These are phyloP conservation scores for Ophion slaviceki DNA, from an alignment of 2,888 invertebrate genomes.

Conservation along the genomic window DNA sequence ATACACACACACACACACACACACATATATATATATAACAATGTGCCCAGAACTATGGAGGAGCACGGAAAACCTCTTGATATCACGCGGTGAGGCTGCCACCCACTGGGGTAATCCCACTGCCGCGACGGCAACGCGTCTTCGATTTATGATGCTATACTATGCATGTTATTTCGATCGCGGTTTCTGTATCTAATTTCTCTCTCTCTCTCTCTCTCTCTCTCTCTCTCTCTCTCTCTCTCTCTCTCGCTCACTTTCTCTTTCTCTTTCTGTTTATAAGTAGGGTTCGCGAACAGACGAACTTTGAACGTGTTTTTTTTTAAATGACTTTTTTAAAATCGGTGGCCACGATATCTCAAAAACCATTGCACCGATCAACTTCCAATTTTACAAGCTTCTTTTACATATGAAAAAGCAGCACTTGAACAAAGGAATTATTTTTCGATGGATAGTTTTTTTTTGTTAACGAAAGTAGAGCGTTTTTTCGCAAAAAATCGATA, in stretches of 20 bases:
- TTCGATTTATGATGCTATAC: conserved; percentile 66
- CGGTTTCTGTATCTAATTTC: conserved; percentile 39
- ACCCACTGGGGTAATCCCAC: conserved; percentile 52
- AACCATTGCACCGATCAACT: background rate
- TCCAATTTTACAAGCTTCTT: too few species aligned
- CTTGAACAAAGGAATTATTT: too few species aligned
- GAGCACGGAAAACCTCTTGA: conserved; percentile 19
- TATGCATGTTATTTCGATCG: conserved; percentile 60
- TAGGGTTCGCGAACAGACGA: conserved; percentile 5
- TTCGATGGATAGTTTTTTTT: too few species aligned
- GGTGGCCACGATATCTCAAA: conserved; percentile 22
- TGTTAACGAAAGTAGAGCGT: too few species aligned
- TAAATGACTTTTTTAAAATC: background rate
- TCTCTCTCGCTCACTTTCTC: background rate
- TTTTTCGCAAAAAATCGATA: too few species aligned
- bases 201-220: background rate
- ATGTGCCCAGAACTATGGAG: conserved; percentile 25
- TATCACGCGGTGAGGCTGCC: conserved; percentile 53
- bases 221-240: conserved; percentile 1
- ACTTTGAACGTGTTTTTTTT: too few species aligned
- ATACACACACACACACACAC: too few species aligned
- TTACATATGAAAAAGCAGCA: too few species aligned
- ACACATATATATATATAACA: background rate
- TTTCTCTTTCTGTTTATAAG: too few species aligned
- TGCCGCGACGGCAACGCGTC: conserved; percentile 62